Percentiles rank a stretch among this genome's conserved stretches.
Conservation (phyloP, 2,113 vertebrate species). For the Laterallus jamaicensis region DNA sequence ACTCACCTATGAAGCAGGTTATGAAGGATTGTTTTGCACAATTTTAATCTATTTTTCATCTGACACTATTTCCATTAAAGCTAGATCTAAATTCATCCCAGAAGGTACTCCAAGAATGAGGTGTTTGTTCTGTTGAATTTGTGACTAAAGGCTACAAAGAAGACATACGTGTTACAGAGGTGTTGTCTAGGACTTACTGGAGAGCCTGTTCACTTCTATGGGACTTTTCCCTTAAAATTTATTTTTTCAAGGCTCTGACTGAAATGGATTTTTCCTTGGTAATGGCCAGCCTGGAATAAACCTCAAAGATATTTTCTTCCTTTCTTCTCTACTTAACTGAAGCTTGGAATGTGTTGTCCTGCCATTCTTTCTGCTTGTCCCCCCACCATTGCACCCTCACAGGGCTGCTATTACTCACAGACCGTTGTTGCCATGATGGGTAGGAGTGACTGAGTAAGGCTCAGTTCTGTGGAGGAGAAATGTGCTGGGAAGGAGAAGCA, state of each 20-base stretch:
- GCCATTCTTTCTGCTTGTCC: neutral
- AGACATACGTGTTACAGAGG: neutral
- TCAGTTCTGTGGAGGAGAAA: neutral
- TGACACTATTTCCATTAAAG: neutral
- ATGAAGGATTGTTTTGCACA: neutral
- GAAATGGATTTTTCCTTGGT: neutral
- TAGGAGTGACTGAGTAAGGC: neutral
- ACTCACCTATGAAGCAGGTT: neutral
- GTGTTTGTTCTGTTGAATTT: neutral
- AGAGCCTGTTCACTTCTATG: neutral
- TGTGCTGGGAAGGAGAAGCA: neutral
- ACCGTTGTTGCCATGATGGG: neutral
- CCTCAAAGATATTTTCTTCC: neutral
- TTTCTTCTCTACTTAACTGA: neutral
- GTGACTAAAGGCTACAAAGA: constrained; percentile 6
- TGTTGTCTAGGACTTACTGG: neutral
- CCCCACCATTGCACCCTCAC: neutral
- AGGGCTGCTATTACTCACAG: neutral
- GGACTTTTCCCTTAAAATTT: neutral
- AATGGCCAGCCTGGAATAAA: neutral
- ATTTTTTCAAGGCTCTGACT: constrained; percentile 19
- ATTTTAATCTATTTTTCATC: neutral
- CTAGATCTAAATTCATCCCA: neutral
- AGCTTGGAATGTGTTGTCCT: neutral
- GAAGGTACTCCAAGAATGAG: neutral